These are phyloP conservation scores for Brachyptera risi DNA, from an alignment of 2,888 invertebrate species.

Conservation along the genomic window DNA sequence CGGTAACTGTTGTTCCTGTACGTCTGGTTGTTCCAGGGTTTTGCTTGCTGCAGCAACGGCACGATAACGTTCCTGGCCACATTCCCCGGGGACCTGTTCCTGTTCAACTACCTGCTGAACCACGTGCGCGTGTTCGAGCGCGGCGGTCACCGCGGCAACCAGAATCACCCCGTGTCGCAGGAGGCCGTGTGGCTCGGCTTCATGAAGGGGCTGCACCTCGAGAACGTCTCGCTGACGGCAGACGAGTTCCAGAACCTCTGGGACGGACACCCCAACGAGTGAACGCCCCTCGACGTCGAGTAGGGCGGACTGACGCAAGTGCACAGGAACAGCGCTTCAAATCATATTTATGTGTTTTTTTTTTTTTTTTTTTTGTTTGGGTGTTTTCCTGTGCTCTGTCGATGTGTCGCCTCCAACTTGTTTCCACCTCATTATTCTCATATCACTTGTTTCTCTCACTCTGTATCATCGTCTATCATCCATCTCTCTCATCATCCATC, in stretches of 20 bases:
- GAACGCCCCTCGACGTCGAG: no score
- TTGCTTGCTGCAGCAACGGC: conserved; percentile 50
- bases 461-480: no score
- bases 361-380: no score
- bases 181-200: neutral
- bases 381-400: no score
- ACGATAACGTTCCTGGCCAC: conserved; percentile 49
- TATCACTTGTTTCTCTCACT: no score
- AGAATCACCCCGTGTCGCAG: neutral
- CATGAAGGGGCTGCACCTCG: conserved; percentile 40
- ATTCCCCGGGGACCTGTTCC: conserved; percentile 51
- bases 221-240: conserved; percentile 43
- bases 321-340: neutral
- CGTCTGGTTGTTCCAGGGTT: conserved; percentile 35
- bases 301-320: neutral
- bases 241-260: conserved; percentile 24
- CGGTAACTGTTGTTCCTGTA: no score
- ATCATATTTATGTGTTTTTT: neutral
- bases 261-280: neutral
- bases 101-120: conserved; percentile 51
- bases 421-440: no score
- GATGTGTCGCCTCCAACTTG: no score
- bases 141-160: conserved; percentile 37
- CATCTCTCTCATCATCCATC: no score
- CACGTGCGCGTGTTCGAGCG: conserved; percentile 46